Evolutionary conservation across 2,797 vertebrate genomes (phyloP), one percentile per base, ranked within the genome.

Genomic region (Fistularia commersonii): DNA sequence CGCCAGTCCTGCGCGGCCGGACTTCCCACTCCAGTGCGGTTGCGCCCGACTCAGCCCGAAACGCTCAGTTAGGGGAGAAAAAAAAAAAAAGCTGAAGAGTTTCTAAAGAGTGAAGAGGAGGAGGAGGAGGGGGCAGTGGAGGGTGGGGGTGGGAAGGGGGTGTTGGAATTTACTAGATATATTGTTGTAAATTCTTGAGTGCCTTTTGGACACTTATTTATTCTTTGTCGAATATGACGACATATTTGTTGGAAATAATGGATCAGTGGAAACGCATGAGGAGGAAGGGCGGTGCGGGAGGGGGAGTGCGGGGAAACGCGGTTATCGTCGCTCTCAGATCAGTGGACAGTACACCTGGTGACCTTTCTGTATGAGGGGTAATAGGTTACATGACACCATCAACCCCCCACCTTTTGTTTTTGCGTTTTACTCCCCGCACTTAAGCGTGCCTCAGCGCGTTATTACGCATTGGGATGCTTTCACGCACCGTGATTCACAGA

Each of bases 91-190:
- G 84, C 91, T 90, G 86, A 90, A 86, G 87, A 90, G 88, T 91
- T 88, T 87, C 80, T 52, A 79, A 81, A 92, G 88, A 88, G 88
- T 84, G 77, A 77, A 81, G 86, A 87, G 89, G 85, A 79, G 83
- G 86, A 87, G 89, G 85, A 79, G 83, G 82, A 86, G 69, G 51
- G 55, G 62, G 81, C 89, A 80, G 48, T 82, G 86, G 88, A 88
- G 88, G 86, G 88, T 90, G 89, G 89, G 76, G 75, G 71, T 83
- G 87, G 84, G 86, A 87, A 91, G 46, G 42, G 40, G 32, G 43
- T 11, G 13, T 42, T 40, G 11, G 43, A 11, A 13, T 41, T 41
- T 42, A 41, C 2, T 11, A 37, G 6, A n/a, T n/a, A n/a, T n/a
- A n/a, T n/a, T n/a, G n/a, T n/a, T n/a, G n/a, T n/a, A n/a, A n/a